These are phyloP conservation scores for Atlantisia rogersi DNA, from an alignment of 2,113 vertebrate species.

Conservation along the genomic window DNA sequence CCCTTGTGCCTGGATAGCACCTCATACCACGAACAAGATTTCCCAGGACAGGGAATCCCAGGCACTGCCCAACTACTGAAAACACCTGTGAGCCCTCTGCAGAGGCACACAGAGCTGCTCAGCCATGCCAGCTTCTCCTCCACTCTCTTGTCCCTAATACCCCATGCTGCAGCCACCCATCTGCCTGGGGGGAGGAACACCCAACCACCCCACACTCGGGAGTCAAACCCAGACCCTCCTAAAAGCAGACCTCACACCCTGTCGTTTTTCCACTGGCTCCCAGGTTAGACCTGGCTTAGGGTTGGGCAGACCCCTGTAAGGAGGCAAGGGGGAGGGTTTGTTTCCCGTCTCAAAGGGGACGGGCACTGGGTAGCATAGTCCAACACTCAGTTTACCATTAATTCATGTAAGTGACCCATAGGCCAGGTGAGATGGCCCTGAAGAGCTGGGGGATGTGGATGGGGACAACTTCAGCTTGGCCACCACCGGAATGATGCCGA, in stretches of 20 bases:
- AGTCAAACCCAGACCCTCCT: neutral
- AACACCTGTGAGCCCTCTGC: too few relatives aligned
- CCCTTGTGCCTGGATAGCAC: fast-evolving
- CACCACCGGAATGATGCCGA: neutral
- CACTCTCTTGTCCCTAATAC: neutral
- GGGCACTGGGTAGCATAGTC: neutral
- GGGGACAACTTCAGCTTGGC: neutral
- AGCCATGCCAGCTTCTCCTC: neutral
- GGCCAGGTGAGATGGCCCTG: neutral
- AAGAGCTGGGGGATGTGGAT: fast-evolving
- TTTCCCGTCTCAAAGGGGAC: neutral
- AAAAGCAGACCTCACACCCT: fast-evolving
- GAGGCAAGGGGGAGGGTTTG: neutral
- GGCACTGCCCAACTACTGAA: neutral
- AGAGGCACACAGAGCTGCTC: fast-evolving
- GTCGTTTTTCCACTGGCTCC: neutral
- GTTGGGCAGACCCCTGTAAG: fast-evolving
- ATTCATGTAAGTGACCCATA: neutral
- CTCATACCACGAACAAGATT: neutral
- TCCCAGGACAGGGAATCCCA: neutral
- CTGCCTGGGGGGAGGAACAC: neutral
- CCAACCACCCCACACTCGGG: fast-evolving
- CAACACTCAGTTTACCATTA: neutral
- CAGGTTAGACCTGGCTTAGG: neutral
- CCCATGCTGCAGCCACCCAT: neutral